Base-by-base conservation (phyloP, 2,888 invertebrate species). In the Spodoptera picta region DNA sequence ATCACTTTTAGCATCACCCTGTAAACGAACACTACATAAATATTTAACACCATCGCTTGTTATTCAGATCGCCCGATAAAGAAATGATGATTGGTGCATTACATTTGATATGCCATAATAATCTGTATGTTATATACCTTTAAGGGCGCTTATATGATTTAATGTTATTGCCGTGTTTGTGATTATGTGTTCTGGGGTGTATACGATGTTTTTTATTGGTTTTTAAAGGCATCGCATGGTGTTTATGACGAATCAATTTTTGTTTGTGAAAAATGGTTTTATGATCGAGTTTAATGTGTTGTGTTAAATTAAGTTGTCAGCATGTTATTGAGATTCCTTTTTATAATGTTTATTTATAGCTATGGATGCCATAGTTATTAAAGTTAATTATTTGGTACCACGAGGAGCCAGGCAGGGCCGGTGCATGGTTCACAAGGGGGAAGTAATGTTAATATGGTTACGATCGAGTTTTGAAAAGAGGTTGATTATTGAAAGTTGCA, bases 11-110 rank as follows among this genome's bases (percentile, higher is more conserved):
- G 54, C 59, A 61, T 54, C 63, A 61, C 19, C 41, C 65, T 50
- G 62, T 62, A 63, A 68, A 66, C 62, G 72, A 65, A 71, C 54
- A 70, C 69, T 73, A 75, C 82, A 88, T 88, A 87, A 87, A 89
- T 89, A 88, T 89, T 87, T 85, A 85, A 85, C 82, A 82, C 79
- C 82, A 83, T 83, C 84, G 84, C 83, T 84, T 83, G 81, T 75
- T 83, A 83, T 84, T 82, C 84, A 79, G 77, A 77, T 84, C 83
- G 79, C 75, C 81, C 87, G 86, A 89, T 90, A 89, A 87, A 88
- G 84, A 83, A 89, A 88, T 89, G 86, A 89, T 90, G 88, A 89
- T 87, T 69, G 73, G 73, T 87, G 86, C 82, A 84, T 85, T 83
- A 84, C 77, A 73, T 80, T 80, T 82, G 83, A 80, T 86, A 82